These are phyloP conservation scores for Neotragus moschatus DNA, from an alignment of 2,113 vertebrate genomes.

Conservation along the genomic window DNA sequence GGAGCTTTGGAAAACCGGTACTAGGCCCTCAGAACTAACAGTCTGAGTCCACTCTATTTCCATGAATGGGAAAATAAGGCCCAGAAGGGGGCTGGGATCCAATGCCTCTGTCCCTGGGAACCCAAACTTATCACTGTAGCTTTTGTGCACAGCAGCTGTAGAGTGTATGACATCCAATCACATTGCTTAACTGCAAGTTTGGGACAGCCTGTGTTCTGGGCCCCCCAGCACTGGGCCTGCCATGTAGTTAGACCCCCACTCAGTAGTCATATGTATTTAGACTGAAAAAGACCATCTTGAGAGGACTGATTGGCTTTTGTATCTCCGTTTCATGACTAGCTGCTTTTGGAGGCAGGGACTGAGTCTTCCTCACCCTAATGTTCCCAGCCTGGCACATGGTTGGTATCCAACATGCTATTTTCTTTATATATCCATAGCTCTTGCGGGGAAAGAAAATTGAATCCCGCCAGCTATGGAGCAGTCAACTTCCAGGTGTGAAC, in stretches of 20 bases:
- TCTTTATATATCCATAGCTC: neutral
- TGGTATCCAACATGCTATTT: neutral
- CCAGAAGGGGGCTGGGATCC: neutral
- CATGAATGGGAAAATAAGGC: neutral
- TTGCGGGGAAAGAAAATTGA: neutral
- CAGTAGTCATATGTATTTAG: neutral
- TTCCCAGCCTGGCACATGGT: neutral
- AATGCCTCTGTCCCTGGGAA: neutral
- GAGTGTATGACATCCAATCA: neutral
- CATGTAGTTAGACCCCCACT: neutral
- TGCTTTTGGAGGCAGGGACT: neutral
- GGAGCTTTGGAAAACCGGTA: neutral
- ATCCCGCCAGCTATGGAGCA: neutral
- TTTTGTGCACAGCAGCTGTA: neutral
- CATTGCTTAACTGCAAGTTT: neutral
- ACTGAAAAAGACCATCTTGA: neutral
- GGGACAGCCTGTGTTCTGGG: neutral
- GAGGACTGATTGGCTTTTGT: neutral
- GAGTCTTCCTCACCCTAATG: neutral
- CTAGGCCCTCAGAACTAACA: neutral
- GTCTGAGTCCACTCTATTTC: neutral
- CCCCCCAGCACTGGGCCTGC: neutral
- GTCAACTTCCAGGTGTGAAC: accelerated
- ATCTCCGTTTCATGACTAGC: neutral
- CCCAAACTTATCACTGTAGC: accelerated